phyloP scores from a whole-genome alignment of 2,797 vertebrate species.

The Pelochelys cantorii region DNA sequence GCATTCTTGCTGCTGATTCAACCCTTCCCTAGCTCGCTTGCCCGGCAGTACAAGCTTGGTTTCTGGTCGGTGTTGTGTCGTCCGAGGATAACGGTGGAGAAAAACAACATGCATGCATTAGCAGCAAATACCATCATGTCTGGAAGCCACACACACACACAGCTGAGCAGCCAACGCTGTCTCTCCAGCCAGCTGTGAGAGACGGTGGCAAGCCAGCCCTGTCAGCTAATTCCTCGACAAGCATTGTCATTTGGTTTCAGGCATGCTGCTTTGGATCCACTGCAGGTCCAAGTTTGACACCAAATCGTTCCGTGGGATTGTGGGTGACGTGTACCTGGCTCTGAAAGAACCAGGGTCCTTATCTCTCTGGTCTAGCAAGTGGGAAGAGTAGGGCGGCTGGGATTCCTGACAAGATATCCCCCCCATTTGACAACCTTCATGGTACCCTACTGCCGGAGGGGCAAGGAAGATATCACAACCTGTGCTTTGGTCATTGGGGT shows the following conservation, averaged over 20 bases:
- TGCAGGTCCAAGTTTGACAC: not conserved
- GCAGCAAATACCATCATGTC: conserved; percentile 12
- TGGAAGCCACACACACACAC: not conserved
- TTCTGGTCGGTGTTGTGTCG: not conserved
- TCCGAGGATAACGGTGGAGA: conserved; percentile 12
- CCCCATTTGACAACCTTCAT: not conserved
- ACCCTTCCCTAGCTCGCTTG: not conserved
- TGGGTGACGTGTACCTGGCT: conserved; percentile 50
- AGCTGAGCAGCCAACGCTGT: not conserved
- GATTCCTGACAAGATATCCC: not conserved
- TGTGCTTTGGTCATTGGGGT: not conserved
- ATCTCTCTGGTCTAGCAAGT: not conserved
- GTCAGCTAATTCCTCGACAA: conserved; percentile 7
- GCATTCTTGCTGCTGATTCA: not conserved
- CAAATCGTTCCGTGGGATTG: not conserved
- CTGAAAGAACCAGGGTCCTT: not conserved
- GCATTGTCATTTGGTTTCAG: conserved; percentile 16
- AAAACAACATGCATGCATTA: conserved; percentile 10
- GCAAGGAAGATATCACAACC: not conserved
- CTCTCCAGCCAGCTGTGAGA: not conserved
- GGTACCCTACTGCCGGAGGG: not conserved
- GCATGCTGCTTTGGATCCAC: not conserved
- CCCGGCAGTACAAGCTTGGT: not conserved
- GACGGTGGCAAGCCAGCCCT: not conserved
- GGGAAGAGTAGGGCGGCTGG: not conserved